phyloP scores from a whole-genome alignment of 2,888 invertebrate species.

The Allophyes oxyacanthae region DNA sequence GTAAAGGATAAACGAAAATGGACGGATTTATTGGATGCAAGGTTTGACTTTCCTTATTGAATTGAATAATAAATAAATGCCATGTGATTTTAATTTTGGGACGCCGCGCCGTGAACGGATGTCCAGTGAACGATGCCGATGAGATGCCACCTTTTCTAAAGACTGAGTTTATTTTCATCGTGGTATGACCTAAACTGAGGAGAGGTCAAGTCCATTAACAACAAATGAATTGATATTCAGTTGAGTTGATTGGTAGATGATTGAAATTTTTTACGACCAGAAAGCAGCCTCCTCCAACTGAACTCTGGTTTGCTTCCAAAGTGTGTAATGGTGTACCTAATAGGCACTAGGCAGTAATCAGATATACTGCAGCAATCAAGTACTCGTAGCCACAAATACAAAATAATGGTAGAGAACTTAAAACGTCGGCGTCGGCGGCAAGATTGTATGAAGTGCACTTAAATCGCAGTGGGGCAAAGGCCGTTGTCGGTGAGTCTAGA shows the following conservation, averaged over 20 bases:
- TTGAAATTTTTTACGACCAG: too few relatives aligned
- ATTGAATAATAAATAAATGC: slow-evolving; percentile 1
- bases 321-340: not conserved
- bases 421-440: not conserved
- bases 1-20: slow-evolving; percentile 3
- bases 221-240: too few relatives aligned
- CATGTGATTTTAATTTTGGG: not conserved
- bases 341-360: not conserved
- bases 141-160: too few relatives aligned
- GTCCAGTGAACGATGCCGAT: too few relatives aligned
- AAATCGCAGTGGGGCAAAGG: not conserved
- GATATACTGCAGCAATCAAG: slow-evolving; percentile 2
- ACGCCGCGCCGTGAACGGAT: too few relatives aligned
- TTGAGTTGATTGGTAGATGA: too few relatives aligned
- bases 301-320: not conserved
- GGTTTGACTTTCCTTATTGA: not conserved
- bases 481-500: too few relatives aligned
- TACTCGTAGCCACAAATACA: not conserved
- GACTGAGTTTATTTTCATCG: too few relatives aligned
- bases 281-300: not conserved
- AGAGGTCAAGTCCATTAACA: too few relatives aligned
- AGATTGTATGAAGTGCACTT: slow-evolving; percentile 17
- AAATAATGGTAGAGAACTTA: slow-evolving; percentile 4
- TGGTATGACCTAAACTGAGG: too few relatives aligned
- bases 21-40: not conserved